Percentiles rank a stretch among this genome's conserved stretches.
These are phyloP conservation scores for Drosophila robusta DNA, from an alignment of 2,888 invertebrate species.

Conservation along the genomic window DNA sequence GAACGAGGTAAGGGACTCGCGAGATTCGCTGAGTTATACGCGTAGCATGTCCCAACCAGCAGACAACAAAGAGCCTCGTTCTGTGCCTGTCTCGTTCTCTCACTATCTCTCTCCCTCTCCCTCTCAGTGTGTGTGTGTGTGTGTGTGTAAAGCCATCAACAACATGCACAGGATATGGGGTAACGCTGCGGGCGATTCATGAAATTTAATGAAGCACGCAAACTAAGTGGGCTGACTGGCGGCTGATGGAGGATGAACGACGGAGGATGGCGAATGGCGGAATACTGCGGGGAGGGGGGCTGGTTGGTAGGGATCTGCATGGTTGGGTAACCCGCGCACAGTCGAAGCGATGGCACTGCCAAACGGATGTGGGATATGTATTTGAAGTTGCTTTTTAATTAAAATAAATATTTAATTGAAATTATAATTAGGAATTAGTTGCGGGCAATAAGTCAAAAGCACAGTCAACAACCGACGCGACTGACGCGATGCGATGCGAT, in stretches of 20 bases:
- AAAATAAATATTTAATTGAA: conserved; percentile 80
- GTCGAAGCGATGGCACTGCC: conserved; percentile 33
- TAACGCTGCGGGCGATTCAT: conserved; percentile 77
- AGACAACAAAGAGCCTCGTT: conserved; percentile 56
- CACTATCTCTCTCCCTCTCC: not conserved
- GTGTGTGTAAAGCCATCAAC: conserved; percentile 71
- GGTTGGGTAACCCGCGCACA: conserved; percentile 37
- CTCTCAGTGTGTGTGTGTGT: conserved; percentile 19
- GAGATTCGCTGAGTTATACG: conserved; percentile 61
- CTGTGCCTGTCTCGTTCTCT: not conserved
- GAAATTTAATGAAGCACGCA: conserved; percentile 79
- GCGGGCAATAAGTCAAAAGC: conserved; percentile 64
- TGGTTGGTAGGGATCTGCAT: conserved; percentile 30
- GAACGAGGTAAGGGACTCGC: conserved; percentile 23
- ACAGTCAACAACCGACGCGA: conserved; percentile 12
- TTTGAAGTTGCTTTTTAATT: conserved; percentile 78
- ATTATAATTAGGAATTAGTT: conserved; percentile 73
- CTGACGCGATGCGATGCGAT: too few species aligned
- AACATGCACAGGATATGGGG: conserved; percentile 72
- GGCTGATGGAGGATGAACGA: conserved; percentile 1
- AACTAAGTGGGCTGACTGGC: conserved; percentile 39
- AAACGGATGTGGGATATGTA: conserved; percentile 54
- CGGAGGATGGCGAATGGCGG: not conserved
- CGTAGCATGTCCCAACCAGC: conserved; percentile 45
- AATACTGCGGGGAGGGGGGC: not conserved